Percentiles rank a stretch among this genome's conserved stretches.
These are phyloP conservation scores for Monochamus saltuarius DNA, from an alignment of 1,140 invertebrate genomes.

Conservation along the genomic window DNA sequence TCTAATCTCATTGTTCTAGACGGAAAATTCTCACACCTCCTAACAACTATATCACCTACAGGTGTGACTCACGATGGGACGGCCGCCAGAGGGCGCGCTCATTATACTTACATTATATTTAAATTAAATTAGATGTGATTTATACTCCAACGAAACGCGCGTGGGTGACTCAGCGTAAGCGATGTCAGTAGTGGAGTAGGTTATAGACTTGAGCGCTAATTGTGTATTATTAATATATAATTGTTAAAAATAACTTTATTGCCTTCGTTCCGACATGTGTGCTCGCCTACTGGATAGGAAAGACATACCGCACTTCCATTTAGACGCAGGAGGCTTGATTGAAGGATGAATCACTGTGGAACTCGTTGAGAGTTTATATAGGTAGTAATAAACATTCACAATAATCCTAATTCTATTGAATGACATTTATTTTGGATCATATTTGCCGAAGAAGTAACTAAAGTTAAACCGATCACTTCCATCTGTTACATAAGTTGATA, in stretches of 20 bases:
- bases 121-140: constrained; percentile 46
- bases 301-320: too few relatives aligned
- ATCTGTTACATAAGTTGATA: too few relatives aligned
- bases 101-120: constrained; percentile 47
- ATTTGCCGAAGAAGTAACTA: too few relatives aligned
- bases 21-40: constrained; percentile 37
- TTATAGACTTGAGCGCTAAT: constrained; percentile 6
- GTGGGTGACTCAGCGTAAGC: constrained; percentile 3
- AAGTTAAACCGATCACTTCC: too few relatives aligned
- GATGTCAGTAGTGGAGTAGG: not conserved
- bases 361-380: too few relatives aligned
- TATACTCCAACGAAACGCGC: constrained; percentile 32
- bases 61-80: constrained; percentile 45
- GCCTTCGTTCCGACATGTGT: not conserved
- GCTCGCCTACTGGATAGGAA: too few relatives aligned
- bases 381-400: too few relatives aligned
- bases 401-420: too few relatives aligned
- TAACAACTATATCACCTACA: constrained; percentile 46
- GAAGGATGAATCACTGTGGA: too few relatives aligned
- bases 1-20: too few relatives aligned
- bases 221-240: constrained; percentile 11
- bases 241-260: constrained; percentile 11
- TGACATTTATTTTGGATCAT: too few relatives aligned
- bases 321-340: too few relatives aligned
- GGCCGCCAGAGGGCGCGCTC: constrained; percentile 41